Evolutionary conservation across 2,113 vertebrate genomes (phyloP), one percentile per base, ranked within the genome.

Genomic region (Bubo scandiacus): DNA sequence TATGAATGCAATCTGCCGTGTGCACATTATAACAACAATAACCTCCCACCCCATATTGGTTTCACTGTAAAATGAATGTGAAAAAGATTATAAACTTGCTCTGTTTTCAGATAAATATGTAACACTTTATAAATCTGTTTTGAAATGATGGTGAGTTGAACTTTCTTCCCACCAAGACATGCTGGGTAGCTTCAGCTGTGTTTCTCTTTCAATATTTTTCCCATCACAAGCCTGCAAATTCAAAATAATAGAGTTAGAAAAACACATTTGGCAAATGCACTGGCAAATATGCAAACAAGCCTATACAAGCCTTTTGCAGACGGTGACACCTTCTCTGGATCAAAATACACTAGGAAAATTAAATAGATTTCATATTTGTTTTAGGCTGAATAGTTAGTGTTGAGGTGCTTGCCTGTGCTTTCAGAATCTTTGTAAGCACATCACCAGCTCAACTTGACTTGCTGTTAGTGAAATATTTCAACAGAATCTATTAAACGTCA

Each of bases 401-500:
- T 65, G 25, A 88, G 43, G 21, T 61, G 7, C 25, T 84, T 81
- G 43, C 15, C 12, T 65, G 21, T 45, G 36, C 40, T 88, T 57
- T 54, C 63, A 55, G 62, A 85, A 83, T 25, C 20, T 42, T 65
- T 66, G 55, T 90, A 70, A 87, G 22, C 80, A 67, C 36, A 65
- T 43, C 45, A 55, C 21, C 66, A 86, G 47, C 15, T 94, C 72
- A 54, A 5, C 77, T 70, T 73, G 43, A 75, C 55, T 78, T 81
- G 29, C 67, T 81, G 43, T 45, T 90, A 78, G 70, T 93, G 78
- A 95, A 96, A 63, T 72, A 29, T 55, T 84, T 66, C 38, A 83
- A 58, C 57, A 81, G 30, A 92, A 67, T 45, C 86, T 92, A 52
- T 97, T 77, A 96, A 83, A 83, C 40, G 70, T 82, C 59, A 45